Percentiles rank a stretch among this genome's conserved stretches.
Conservation (phyloP, 2,113 vertebrate genomes). For the Leptocoma aspasia region DNA sequence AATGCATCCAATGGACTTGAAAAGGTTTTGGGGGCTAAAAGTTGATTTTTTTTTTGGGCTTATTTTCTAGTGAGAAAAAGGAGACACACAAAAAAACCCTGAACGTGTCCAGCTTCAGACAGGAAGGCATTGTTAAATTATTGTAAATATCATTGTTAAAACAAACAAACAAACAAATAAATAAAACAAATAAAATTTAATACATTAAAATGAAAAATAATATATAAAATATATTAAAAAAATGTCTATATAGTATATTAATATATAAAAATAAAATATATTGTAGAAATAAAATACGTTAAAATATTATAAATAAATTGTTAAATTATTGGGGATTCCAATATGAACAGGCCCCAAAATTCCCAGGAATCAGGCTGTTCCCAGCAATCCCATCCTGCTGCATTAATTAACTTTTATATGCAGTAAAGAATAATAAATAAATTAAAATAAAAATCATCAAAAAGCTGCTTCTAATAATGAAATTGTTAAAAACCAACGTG, state of each 20-base stretch:
- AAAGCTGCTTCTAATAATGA: conserved; percentile 48
- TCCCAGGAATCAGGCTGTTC: neutral
- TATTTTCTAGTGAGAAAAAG: neutral
- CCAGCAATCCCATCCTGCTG: neutral
- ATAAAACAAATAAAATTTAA: no score
- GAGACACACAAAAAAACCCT: neutral
- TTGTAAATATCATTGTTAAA: no score
- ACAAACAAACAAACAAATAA: no score
- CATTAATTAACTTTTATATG: neutral
- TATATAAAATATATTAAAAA: no score
- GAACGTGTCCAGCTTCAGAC: neutral
- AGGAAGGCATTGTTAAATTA: neutral
- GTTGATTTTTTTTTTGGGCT: neutral
- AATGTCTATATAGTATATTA: no score
- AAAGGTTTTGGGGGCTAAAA: neutral
- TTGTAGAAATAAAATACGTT: no score
- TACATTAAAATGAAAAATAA: no score
- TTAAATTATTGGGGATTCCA: conserved; percentile 58
- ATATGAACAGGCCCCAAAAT: conserved; percentile 12
- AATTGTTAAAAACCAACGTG: neutral
- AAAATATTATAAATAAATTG: no score
- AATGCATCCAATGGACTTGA: neutral
- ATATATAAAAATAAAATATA: no score
- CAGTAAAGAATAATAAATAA: neutral
- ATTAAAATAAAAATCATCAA: conserved; percentile 4